Evolutionary conservation across 2,797 vertebrate genomes (phyloP).

Genomic region (Phrynocephalus vlangalii): DNA sequence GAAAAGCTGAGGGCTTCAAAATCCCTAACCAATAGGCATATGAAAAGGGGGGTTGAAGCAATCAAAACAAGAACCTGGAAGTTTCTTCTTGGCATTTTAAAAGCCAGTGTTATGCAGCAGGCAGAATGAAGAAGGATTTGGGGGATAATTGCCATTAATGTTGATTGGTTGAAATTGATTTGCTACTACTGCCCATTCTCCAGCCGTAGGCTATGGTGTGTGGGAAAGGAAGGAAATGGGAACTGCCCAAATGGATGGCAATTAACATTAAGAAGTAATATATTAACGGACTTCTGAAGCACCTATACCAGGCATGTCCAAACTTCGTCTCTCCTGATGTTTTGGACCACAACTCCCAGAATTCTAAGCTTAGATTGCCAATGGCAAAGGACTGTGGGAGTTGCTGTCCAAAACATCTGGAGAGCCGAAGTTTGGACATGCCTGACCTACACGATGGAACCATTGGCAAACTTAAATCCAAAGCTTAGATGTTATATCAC

Average conservation of each 20-base stretch:
- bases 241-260: background rate
- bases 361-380: too few species aligned
- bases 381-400: too few species aligned
- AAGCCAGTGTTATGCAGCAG: background rate
- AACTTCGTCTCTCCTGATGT: too few species aligned
- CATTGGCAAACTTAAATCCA: background rate
- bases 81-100: slow-evolving; percentile 11
- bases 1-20: background rate
- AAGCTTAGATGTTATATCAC: background rate
- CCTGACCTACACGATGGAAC: too few species aligned
- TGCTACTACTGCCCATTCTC: slow-evolving; percentile 12
- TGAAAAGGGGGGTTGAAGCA: background rate
- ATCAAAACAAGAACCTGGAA: background rate
- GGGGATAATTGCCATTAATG: background rate
- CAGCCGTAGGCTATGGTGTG: background rate
- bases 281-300: background rate
- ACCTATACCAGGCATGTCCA: background rate
- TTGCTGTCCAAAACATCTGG: too few species aligned
- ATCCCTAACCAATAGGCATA: background rate
- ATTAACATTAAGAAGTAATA: background rate
- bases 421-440: too few species aligned
- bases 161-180: background rate
- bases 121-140: background rate
- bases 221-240: background rate
- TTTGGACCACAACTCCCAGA: too few species aligned